Conservation (phyloP, 2,797 vertebrate species). For the Pelobates cultripes region DNA sequence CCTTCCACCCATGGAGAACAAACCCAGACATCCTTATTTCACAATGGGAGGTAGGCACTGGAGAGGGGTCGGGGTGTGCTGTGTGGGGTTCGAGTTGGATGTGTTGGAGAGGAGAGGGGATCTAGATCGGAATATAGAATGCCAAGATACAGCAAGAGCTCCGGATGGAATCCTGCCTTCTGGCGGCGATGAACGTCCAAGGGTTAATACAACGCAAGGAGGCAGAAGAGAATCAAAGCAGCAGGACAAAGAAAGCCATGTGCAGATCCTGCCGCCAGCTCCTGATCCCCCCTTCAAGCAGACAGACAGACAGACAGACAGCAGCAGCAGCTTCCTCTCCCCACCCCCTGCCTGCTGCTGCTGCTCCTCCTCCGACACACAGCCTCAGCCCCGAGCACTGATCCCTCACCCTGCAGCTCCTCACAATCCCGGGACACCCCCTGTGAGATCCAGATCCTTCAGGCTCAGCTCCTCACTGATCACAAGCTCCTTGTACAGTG, state of each 20-base stretch:
- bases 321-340: constrained; percentile 60
- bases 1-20: constrained; percentile 43
- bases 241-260: constrained; percentile 91
- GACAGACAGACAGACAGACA: constrained; percentile 58
- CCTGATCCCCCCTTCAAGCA: constrained; percentile 61
- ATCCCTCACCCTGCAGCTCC: constrained; percentile 54
- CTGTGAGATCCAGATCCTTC: constrained; percentile 30
- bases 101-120: background rate
- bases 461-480: constrained; percentile 50
- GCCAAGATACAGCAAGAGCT: background rate
- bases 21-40: constrained; percentile 52
- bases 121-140: background rate
- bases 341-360: constrained; percentile 53
- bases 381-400: constrained; percentile 44
- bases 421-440: constrained; percentile 63
- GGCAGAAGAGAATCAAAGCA: constrained; percentile 62
- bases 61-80: background rate
- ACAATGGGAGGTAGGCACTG: constrained; percentile 6
- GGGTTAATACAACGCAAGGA: constrained; percentile 25
- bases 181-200: background rate
- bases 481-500: constrained; percentile 12
- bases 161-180: background rate
- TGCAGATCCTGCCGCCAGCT: constrained; percentile 62
- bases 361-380: constrained; percentile 48
- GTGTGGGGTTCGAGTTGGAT: background rate